A percentile compares a stretch with the other conserved stretches of the same genome.
Conservation (phyloP, 2,888 invertebrate genomes). For the Chironomus riparius region DNA sequence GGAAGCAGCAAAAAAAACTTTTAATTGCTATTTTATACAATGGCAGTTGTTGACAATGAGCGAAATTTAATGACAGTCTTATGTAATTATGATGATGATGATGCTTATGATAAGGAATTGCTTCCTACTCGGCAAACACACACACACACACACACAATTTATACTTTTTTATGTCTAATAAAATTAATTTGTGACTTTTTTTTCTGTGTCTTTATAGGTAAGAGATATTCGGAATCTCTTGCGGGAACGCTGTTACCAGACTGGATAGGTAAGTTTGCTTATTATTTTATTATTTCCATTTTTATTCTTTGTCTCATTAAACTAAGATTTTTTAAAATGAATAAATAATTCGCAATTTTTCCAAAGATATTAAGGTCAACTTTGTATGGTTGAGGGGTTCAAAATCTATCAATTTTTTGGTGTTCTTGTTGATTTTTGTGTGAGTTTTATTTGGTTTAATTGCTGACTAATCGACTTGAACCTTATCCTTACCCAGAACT, state of each 20-base stretch:
- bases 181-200: constrained; percentile 2
- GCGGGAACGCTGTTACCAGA: constrained; percentile 45
- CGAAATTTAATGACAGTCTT: not conserved
- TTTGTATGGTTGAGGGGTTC: no score
- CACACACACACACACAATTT: not conserved
- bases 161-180: not conserved
- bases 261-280: constrained; percentile 43
- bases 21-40: constrained; percentile 1
- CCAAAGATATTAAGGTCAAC: no score
- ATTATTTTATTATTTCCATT: constrained; percentile 31
- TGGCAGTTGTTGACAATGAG: constrained; percentile 6
- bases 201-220: constrained; percentile 39
- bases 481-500: no score
- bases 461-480: no score
- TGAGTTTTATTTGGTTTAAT: no score
- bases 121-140: not conserved
- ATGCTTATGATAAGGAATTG: not conserved
- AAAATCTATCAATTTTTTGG: no score
- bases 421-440: no score
- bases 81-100: not conserved
- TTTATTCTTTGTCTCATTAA: constrained; percentile 30
- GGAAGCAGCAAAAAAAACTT: not conserved
- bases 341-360: no score
- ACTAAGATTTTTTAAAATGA: not conserved
- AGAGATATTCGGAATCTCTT: constrained; percentile 47